Evolutionary conservation across 1,140 invertebrate species (phyloP), one percentile per base, ranked within the genome.

Genomic region (Phocides pigmalion): DNA sequence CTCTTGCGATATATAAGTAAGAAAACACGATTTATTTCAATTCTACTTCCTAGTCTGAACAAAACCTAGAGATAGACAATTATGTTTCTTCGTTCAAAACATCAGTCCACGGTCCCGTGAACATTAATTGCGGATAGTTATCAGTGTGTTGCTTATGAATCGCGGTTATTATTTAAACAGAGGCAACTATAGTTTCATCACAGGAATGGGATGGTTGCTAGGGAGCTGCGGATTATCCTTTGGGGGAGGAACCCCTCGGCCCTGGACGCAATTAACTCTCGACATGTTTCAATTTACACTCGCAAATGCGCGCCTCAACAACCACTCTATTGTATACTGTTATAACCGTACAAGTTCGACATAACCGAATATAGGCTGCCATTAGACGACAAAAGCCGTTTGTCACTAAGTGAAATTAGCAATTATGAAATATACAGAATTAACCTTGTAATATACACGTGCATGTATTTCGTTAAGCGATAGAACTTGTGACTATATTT

Each of bases 201-300:
- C 17, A 20, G 50, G 15, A 53, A 39, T n/a, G n/a, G n/a, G n/a
- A n/a, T n/a, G 50, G 28, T 53, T 11, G 16, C 8, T 19, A 32
- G 28, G 50, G 42, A 49, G 59, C 49, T 65, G 22, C 41, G 72
- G 75, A 83, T 84, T 74, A 83, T 81, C 79, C 76, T 70, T 67
- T 37, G 50, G 44, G 59, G 69, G 49, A 58, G 41, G 53, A 46
- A 49, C 54, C 76, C 68, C 69, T 69, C n/a, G n/a, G n/a, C 49
- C 66, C 72, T 82, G 72, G 79, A 84, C 81, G 78, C 85, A 88
- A 88, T 87, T 86, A 88, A 85, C 81, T 81, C 74, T 70, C 80
- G 76, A 86, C 85, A 88, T 88, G 85, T 86, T 84, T 86, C 85
- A 88, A 88, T 89, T 89, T 89, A 87, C 81, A 89, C 82, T 87